Evolutionary conservation across 2,888 invertebrate genomes (phyloP).

Genomic region (Sturmia bella): DNA sequence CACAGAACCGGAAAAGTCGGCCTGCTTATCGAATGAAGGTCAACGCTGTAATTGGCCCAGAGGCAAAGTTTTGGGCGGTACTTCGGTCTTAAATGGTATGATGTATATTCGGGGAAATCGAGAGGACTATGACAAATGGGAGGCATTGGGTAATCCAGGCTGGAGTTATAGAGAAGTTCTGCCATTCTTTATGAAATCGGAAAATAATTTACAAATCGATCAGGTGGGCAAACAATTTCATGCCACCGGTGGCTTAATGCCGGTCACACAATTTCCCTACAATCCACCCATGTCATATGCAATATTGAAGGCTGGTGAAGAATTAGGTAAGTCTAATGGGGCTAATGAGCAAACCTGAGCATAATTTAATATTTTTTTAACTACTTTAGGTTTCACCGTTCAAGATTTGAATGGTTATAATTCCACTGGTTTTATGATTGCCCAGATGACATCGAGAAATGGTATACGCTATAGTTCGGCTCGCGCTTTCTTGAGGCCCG

Average conservation of each 20-base stretch:
- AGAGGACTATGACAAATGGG: conserved; percentile 94
- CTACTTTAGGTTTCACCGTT: conserved; percentile 85
- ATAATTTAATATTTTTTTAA: conserved; percentile 1
- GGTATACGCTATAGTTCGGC: conserved; percentile 92
- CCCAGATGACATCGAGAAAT: conserved; percentile 93
- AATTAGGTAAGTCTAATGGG: conserved; percentile 84
- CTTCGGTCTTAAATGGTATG: conserved; percentile 97
- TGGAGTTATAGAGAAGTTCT: conserved; percentile 95
- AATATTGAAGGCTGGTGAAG: conserved; percentile 89
- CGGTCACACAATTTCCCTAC: conserved; percentile 91
- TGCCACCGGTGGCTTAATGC: conserved; percentile 88
- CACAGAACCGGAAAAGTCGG: conserved; percentile 90
- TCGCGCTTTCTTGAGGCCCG: conserved; percentile 91
- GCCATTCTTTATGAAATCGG: conserved; percentile 94
- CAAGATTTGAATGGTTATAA: conserved; percentile 91
- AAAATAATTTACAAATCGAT: conserved; percentile 88
- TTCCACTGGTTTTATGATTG: conserved; percentile 92
- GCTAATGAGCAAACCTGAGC: no score
- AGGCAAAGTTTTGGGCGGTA: conserved; percentile 94
- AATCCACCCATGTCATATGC: conserved; percentile 91
- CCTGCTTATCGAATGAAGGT: conserved; percentile 87
- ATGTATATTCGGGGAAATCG: conserved; percentile 95
- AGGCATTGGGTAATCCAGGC: conserved; percentile 90
- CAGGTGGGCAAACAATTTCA: conserved; percentile 90
- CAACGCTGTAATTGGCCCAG: conserved; percentile 91